Evolutionary conservation across 2,113 vertebrate genomes (phyloP), one percentile per base, ranked within the genome.

Genomic region (Ophiodon elongatus): DNA sequence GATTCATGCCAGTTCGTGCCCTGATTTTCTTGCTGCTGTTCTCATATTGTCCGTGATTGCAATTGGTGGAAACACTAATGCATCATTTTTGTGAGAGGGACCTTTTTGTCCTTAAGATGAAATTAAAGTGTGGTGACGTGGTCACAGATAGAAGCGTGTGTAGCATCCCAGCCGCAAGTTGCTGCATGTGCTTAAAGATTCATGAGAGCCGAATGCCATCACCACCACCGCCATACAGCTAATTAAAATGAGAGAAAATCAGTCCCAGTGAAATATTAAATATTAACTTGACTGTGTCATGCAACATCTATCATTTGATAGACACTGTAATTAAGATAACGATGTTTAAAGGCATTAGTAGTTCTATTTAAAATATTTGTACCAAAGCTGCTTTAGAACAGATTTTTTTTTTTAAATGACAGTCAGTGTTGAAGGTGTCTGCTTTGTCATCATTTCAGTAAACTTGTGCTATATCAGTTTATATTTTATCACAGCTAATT

Each of bases 241-340:
- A 86, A 93, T 92, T 91, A 86, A 89, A 90, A 79, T 0, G 6
- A 90, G 63, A 54, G 70, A 85, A 82, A 84, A 74, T 59, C 35
- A 56, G 73, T 82, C 85, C 68, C 52, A 80, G 33, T 85, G 73
- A 87, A 88, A 67, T 84, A 90, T 91, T 76, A 93, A 93, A 91
- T 83, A 92, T 88, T 88, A 91, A 91, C 80, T 78, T 86, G 69
- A 85, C 77, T 64, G 85, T 68, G 83, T 90, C 83, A 87, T 67
- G 76, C 71, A 79, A 29, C 76, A 87, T 92, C 75, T 79, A 83
- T 92, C 89, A 91, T 88, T 91, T 88, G 86, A 90, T 84, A 82
- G 87, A 88, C 85, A 89, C 66, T 71, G 79, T 89, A 91, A 94
- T 94, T 92, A 92, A 85, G 92, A 91, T 91, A 87, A 92, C 85